A percentile compares a stretch with the other conserved stretches of the same genome.
Conservation (phyloP, 2,888 invertebrate species). For the Clitarchus hookeri region DNA sequence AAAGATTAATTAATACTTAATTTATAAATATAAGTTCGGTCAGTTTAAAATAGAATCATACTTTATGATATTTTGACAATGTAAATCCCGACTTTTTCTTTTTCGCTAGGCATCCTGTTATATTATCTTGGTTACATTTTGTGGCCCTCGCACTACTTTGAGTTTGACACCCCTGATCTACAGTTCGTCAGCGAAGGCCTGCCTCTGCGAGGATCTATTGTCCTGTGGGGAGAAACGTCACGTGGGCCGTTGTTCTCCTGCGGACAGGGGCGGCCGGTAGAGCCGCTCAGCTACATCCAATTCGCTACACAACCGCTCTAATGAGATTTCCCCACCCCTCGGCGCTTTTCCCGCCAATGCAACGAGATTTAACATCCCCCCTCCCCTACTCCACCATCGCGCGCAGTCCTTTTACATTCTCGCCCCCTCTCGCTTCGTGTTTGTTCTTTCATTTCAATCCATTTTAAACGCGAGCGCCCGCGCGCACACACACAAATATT, state of each 20-base stretch:
- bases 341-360: slow-evolving; percentile 34
- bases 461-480: slow-evolving; percentile 11
- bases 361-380: slow-evolving; percentile 38
- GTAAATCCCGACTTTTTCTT: too few species aligned
- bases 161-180: too few species aligned
- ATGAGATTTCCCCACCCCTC: slow-evolving; percentile 40
- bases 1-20: too few species aligned
- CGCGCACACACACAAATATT: not conserved
- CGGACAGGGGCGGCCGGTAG: not conserved
- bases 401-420: not conserved
- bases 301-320: slow-evolving; percentile 38
- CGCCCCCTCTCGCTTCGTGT: not conserved
- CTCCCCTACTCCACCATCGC: not conserved
- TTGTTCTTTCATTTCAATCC: slow-evolving; percentile 23
- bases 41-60: too few species aligned
- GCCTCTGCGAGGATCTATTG: too few species aligned
- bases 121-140: too few species aligned
- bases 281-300: slow-evolving; percentile 28
- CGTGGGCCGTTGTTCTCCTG: not conserved
- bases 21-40: too few species aligned
- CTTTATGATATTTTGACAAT: too few species aligned
- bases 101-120: too few species aligned
- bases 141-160: too few species aligned
- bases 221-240: not conserved
- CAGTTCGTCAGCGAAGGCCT: too few species aligned